These are phyloP conservation scores for Eueremaeus valkanovi DNA, from an alignment of 2,888 invertebrate species.

Conservation along the genomic window DNA sequence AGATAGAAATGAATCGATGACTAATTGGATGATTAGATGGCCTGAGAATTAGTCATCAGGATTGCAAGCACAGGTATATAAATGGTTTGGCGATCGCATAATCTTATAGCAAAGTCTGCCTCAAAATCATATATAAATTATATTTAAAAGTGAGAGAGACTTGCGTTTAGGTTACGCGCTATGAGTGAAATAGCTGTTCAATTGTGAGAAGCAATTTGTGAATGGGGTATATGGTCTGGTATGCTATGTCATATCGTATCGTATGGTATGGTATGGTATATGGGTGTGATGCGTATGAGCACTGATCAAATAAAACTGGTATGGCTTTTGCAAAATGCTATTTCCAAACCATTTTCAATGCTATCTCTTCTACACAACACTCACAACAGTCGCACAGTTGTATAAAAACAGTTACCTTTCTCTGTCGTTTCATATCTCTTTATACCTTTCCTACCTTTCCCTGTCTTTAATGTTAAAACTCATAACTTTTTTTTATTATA, in stretches of 20 bases:
- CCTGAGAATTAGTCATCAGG: no score
- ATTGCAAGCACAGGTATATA: no score
- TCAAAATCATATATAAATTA: no score
- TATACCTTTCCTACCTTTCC: background rate
- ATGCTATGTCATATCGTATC: background rate
- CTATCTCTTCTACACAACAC: background rate
- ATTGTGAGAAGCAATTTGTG: conserved; percentile 10
- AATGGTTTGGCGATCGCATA: no score
- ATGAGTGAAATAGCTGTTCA: background rate
- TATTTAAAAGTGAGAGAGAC: background rate
- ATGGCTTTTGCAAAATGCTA: background rate
- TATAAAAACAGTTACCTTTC: background rate
- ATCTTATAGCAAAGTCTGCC: no score
- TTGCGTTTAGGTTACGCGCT: background rate
- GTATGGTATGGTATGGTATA: background rate
- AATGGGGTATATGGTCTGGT: background rate
- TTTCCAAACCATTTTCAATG: background rate
- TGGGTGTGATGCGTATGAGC: conserved; percentile 22
- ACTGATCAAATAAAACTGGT: background rate
- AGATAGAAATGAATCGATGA: no score
- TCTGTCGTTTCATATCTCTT: background rate
- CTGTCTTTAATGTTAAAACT: no score
- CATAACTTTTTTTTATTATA: no score
- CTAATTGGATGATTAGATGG: no score
- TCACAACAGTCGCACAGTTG: background rate